phyloP scores from a whole-genome alignment of 1,140 invertebrate species.

The Portunus trituberculatus region DNA sequence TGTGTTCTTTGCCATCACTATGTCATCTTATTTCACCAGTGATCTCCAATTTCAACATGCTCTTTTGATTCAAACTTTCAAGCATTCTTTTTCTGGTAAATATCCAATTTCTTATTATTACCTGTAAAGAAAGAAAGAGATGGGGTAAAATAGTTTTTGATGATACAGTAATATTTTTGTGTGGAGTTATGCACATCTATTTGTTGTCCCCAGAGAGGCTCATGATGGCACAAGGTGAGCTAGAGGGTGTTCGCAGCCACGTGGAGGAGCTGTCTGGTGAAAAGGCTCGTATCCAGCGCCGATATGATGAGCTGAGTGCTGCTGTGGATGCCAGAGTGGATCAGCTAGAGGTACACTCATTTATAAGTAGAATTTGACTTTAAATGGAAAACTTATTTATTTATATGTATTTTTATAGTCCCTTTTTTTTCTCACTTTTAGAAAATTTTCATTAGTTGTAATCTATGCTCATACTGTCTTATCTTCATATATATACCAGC shows the following conservation, averaged over 20 bases:
- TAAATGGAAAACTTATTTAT: not conserved
- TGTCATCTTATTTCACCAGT: too few relatives aligned
- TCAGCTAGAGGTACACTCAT: conserved; percentile 53
- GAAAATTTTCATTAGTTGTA: not conserved
- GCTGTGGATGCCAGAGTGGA: conserved; percentile 65
- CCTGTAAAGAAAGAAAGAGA: too few relatives aligned
- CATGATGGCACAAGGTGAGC: conserved; percentile 1
- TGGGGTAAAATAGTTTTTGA: too few relatives aligned
- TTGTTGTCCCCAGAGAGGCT: conserved; percentile 52
- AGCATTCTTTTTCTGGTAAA: too few relatives aligned
- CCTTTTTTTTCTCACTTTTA: not conserved
- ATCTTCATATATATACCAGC: too few relatives aligned
- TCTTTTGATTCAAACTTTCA: too few relatives aligned
- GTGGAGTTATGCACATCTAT: too few relatives aligned
- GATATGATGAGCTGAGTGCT: conserved; percentile 60
- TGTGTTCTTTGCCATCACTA: too few relatives aligned
- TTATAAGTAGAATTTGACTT: not conserved
- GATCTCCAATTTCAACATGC: too few relatives aligned
- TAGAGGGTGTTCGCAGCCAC: conserved; percentile 45
- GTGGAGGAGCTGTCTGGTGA: conserved; percentile 56
- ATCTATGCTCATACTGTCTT: too few relatives aligned
- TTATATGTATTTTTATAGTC: not conserved
- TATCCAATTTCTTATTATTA: too few relatives aligned
- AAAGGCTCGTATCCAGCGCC: conserved; percentile 51
- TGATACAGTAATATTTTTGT: too few relatives aligned